Conservation (phyloP, 2,888 invertebrate species). For the Phasia obesa region DNA sequence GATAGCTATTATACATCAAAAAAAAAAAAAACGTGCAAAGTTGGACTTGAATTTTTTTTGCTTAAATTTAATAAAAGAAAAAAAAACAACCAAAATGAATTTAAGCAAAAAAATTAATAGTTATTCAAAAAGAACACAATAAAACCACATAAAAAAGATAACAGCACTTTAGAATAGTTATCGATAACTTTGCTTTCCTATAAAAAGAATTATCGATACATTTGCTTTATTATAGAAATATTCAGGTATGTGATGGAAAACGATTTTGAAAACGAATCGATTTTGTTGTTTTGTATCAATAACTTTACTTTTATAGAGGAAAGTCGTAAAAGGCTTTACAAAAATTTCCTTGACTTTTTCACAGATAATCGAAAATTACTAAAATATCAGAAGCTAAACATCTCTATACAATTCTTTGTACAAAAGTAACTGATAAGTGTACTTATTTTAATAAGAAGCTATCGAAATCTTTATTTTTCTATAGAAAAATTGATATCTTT, state of each 20-base stretch:
- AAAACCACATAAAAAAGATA: too few species aligned
- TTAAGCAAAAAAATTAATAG: too few species aligned
- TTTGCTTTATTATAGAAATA: not conserved
- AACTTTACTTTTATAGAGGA: not conserved
- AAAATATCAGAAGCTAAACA: constrained; percentile 5
- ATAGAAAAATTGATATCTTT: not conserved
- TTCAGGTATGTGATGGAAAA: too few species aligned
- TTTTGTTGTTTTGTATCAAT: not conserved
- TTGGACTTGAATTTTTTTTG: constrained; percentile 1
- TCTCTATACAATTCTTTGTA: not conserved
- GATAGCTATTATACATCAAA: not conserved
- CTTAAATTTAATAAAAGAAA: not conserved
- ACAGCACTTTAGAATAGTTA: not conserved
- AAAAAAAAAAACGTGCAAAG: constrained; percentile 13
- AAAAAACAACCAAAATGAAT: too few species aligned
- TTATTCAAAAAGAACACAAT: too few species aligned
- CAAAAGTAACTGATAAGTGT: not conserved
- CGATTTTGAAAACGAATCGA: constrained; percentile 1
- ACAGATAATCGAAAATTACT: too few species aligned
- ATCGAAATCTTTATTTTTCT: not conserved
- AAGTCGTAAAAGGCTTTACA: too few species aligned
- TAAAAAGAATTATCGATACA: not conserved
- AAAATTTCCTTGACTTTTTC: too few species aligned
- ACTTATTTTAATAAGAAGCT: not conserved
- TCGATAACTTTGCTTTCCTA: not conserved